Evolutionary conservation across 2,888 invertebrate species (phyloP).

Genomic region (Bombylius discolor): DNA sequence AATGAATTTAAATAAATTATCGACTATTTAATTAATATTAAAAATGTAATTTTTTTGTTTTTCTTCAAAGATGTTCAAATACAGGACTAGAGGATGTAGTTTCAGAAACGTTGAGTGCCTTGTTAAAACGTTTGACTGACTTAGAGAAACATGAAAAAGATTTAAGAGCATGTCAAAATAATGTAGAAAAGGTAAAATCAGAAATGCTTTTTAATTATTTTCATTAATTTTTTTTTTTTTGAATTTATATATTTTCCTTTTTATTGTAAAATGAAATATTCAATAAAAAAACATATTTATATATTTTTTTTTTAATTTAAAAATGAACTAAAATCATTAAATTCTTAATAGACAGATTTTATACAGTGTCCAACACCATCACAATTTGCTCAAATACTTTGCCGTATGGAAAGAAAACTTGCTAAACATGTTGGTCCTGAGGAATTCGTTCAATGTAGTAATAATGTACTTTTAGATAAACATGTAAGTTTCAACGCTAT

Average conservation of each 20-base stretch:
- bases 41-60: not conserved
- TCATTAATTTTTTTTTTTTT: not conserved
- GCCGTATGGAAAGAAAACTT: slow-evolving; percentile 34
- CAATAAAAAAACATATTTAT: not conserved
- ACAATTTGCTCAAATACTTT: slow-evolving; percentile 35
- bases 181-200: slow-evolving; percentile 26
- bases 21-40: not conserved
- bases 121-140: slow-evolving; percentile 38
- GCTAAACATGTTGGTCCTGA: slow-evolving; percentile 37
- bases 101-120: slow-evolving; percentile 38
- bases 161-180: slow-evolving; percentile 34
- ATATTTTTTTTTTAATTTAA: not conserved
- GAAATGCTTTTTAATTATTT: not conserved
- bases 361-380: slow-evolving; percentile 32
- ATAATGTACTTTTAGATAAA: slow-evolving; percentile 32
- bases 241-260: not conserved
- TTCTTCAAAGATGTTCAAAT: slow-evolving; percentile 29
- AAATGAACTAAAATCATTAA: slow-evolving; percentile 1
- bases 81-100: slow-evolving; percentile 34
- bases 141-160: slow-evolving; percentile 37
- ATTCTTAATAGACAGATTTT: slow-evolving; percentile 18
- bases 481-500: slow-evolving; percentile 29
- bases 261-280: not conserved
- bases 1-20: not conserved
- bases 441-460: slow-evolving; percentile 36